Conservation (phyloP, 2,888 invertebrate genomes). For the Mayetiola destructor region DNA sequence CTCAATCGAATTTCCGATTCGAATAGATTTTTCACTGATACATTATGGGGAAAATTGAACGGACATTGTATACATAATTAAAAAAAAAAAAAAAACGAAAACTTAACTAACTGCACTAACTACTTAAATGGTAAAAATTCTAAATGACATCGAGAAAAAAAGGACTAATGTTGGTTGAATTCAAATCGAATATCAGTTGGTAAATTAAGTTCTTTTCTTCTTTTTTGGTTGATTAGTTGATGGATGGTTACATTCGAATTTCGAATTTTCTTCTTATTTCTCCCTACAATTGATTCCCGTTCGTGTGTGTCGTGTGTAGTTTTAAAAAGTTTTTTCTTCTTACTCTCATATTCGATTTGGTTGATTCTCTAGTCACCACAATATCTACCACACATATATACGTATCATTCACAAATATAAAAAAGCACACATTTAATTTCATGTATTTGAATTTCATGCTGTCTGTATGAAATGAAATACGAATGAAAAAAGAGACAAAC, state of each 20-base stretch:
- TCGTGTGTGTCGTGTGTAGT: conserved; percentile 11
- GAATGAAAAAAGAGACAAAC: no score
- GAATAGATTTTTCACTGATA: no score
- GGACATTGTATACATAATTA: no score
- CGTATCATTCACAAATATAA: conserved; percentile 3
- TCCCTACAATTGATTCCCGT: not conserved
- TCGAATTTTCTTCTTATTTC: not conserved
- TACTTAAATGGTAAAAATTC: no score
- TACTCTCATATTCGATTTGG: conserved; percentile 12
- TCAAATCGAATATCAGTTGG: no score
- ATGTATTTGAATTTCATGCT: no score
- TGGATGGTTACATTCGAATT: no score
- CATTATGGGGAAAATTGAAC: no score
- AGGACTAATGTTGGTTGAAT: not conserved
- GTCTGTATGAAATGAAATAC: no score
- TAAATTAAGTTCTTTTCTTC: not conserved
- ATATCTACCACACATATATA: conserved; percentile 2
- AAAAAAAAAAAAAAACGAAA: no score
- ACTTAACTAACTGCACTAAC: no score
- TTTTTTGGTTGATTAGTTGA: not conserved
- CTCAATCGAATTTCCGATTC: no score
- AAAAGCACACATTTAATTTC: not conserved
- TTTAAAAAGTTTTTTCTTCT: conserved; percentile 11
- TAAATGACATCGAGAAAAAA: not conserved
- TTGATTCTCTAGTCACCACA: conserved; percentile 9